Evolutionary conservation across 2,888 invertebrate species (phyloP).

Genomic region (Drosophila falleni): DNA sequence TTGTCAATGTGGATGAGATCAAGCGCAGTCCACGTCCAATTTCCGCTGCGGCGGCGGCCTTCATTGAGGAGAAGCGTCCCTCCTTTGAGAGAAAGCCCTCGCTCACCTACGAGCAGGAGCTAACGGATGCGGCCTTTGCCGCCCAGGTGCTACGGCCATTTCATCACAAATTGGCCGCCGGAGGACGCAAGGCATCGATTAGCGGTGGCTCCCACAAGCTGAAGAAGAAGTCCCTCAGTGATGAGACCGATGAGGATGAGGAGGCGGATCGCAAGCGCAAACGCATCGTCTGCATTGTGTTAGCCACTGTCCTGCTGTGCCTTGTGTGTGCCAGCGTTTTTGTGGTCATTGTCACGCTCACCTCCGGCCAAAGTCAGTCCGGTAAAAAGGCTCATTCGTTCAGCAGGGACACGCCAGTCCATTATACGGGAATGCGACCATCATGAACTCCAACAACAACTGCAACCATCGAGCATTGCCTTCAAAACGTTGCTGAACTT

Average conservation of each 20-base stretch:
- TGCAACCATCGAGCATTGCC: slow-evolving; percentile 8
- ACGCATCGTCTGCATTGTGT: slow-evolving; percentile 90
- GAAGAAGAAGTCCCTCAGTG: slow-evolving; percentile 85
- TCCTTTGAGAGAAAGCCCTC: slow-evolving; percentile 85
- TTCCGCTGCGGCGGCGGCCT: slow-evolving; percentile 82
- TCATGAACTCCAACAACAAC: slow-evolving; percentile 68
- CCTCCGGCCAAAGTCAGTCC: slow-evolving; percentile 89
- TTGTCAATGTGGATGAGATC: slow-evolving; percentile 83
- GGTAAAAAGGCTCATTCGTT: slow-evolving; percentile 89
- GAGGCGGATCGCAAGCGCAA: slow-evolving; percentile 89
- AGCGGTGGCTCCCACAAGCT: slow-evolving; percentile 80
- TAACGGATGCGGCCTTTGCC: slow-evolving; percentile 85
- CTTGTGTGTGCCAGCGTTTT: slow-evolving; percentile 90
- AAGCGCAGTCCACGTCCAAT: slow-evolving; percentile 85
- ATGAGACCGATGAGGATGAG: slow-evolving; percentile 86
- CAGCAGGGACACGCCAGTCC: slow-evolving; percentile 86
- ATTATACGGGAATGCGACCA: slow-evolving; percentile 84
- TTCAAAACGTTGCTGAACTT: slow-evolving; percentile 24
- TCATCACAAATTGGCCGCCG: slow-evolving; percentile 82
- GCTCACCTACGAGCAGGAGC: slow-evolving; percentile 84
- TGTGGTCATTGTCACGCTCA: slow-evolving; percentile 92
- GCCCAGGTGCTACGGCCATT: slow-evolving; percentile 84
- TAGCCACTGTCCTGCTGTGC: slow-evolving; percentile 89
- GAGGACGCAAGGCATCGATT: slow-evolving; percentile 81
- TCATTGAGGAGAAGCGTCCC: slow-evolving; percentile 84